These are phyloP conservation scores for Melieria omissa DNA, from an alignment of 2,888 invertebrate genomes.

Conservation along the genomic window DNA sequence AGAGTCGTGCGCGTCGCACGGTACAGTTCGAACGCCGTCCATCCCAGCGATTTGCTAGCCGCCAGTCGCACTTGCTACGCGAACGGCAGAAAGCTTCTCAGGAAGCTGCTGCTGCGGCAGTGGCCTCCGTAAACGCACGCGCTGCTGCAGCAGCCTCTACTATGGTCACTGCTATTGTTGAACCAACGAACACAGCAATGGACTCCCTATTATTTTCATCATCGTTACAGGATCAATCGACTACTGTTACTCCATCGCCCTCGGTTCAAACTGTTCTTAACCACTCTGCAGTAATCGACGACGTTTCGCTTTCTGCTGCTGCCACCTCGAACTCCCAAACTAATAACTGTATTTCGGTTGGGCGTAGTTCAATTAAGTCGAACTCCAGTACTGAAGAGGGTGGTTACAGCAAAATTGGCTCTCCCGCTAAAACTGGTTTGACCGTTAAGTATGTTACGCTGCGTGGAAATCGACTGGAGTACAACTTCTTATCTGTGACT, in stretches of 20 bases:
- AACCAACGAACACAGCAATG: conserved; percentile 51
- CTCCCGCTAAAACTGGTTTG: conserved; percentile 68
- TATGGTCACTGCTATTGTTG: conserved; percentile 41
- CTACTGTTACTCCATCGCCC: conserved; percentile 62
- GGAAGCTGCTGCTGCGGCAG: conserved; percentile 58
- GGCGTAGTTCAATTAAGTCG: conserved; percentile 64
- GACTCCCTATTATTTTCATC: conserved; percentile 55
- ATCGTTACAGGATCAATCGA: conserved; percentile 46
- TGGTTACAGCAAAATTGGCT: conserved; percentile 64
- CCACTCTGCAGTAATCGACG: conserved; percentile 58
- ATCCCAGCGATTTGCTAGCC: conserved; percentile 93
- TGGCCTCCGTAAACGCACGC: conserved; percentile 55
- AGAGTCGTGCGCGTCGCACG: conserved; percentile 88
- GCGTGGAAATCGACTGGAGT: neutral
- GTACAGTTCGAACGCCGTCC: conserved; percentile 97
- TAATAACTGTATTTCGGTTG: conserved; percentile 53
- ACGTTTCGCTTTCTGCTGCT: conserved; percentile 45
- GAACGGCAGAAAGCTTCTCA: conserved; percentile 74
- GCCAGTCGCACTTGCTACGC: conserved; percentile 88
- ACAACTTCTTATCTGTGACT: neutral
- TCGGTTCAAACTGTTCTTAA: conserved; percentile 66
- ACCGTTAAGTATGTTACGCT: conserved; percentile 59
- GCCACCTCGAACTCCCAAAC: conserved; percentile 50
- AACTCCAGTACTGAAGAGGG: conserved; percentile 66
- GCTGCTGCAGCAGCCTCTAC: conserved; percentile 55